phyloP scores from a whole-genome alignment of 2,888 invertebrate species.

The Notodonta dromedarius region DNA sequence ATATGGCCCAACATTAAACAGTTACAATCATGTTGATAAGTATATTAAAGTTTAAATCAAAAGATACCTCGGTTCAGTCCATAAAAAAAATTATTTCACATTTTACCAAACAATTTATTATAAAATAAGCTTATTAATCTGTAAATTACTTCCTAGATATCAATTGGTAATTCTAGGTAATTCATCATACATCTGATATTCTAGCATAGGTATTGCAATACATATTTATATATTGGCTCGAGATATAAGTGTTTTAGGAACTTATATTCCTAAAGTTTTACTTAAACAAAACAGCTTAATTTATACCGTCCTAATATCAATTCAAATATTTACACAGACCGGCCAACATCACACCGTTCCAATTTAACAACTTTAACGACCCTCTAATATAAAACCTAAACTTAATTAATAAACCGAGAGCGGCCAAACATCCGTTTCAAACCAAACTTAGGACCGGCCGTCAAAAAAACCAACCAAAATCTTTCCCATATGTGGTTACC shows the following conservation, averaged over 20 bases:
- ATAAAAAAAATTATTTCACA: no score
- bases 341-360: slow-evolving; percentile 46
- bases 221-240: no score
- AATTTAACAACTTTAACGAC: slow-evolving; percentile 43
- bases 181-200: no score
- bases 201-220: no score
- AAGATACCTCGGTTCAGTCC: no score
- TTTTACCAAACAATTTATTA: no score
- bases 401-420: slow-evolving; percentile 72
- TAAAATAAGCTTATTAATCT: no score
- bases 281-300: slow-evolving; percentile 5
- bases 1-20: no score
- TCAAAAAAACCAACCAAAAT: slow-evolving; percentile 71
- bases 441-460: slow-evolving; percentile 60
- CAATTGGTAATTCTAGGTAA: no score
- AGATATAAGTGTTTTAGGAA: background rate
- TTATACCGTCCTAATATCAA: slow-evolving; percentile 25
- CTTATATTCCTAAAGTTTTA: background rate
- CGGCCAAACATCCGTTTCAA: slow-evolving; percentile 75
- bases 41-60: no score
- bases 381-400: slow-evolving; percentile 67
- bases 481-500: slow-evolving; percentile 58
- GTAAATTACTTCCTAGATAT: no score
- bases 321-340: slow-evolving; percentile 20
- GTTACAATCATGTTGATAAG: no score